Percentiles rank a stretch among this genome's conserved stretches.
Conservation (phyloP, 2,888 invertebrate genomes). For the Hylaea fasciaria region DNA sequence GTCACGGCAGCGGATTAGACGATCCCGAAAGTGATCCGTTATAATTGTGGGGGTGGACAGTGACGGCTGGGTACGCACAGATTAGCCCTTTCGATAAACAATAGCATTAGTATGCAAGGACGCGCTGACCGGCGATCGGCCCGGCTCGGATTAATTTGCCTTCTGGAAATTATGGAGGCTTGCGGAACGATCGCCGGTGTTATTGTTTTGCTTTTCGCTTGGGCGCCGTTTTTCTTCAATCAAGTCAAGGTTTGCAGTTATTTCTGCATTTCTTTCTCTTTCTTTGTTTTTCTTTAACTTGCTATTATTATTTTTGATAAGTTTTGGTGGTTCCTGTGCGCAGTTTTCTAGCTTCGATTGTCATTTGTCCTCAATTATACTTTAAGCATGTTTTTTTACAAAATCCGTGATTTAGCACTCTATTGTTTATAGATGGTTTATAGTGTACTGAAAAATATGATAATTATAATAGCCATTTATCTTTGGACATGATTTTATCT, state of each 20-base stretch:
- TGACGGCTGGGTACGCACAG: conserved; percentile 83
- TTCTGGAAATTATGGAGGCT: conserved; percentile 79
- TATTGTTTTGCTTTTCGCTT: conserved; percentile 72
- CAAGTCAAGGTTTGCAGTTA: conserved; percentile 28
- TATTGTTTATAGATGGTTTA: no score
- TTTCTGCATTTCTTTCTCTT: conserved; percentile 25
- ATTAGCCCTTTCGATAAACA: conserved; percentile 85
- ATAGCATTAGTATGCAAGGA: conserved; percentile 85
- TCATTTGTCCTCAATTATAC: no score
- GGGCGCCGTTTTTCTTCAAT: conserved; percentile 55
- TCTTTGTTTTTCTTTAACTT: no score
- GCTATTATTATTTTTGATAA: conserved; percentile 1
- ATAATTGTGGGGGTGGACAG: conserved; percentile 81
- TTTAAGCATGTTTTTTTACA: no score
- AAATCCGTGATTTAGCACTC: no score
- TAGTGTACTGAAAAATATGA: no score
- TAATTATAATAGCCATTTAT: no score
- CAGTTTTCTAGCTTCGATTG: no score
- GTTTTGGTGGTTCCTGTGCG: no score
- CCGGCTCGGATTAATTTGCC: conserved; percentile 84
- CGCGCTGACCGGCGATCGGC: conserved; percentile 82
- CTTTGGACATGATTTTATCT: background rate
- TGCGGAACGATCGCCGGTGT: conserved; percentile 69
- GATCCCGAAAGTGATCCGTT: conserved; percentile 81
- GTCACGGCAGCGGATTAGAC: conserved; percentile 71